phyloP scores from a whole-genome alignment of 2,113 vertebrate genomes.

The Oreochromis tanganicae region DNA sequence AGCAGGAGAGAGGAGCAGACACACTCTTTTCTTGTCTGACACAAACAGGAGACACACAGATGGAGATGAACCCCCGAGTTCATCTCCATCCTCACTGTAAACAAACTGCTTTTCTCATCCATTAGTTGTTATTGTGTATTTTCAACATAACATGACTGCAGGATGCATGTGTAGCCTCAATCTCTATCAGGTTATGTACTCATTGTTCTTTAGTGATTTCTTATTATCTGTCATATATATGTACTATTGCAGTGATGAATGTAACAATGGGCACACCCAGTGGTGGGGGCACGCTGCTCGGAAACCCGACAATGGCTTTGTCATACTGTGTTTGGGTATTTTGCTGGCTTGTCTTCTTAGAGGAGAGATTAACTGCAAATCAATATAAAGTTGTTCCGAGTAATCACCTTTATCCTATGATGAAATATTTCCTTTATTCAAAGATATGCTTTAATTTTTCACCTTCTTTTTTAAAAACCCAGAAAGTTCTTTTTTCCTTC shows the following conservation, averaged over 20 bases:
- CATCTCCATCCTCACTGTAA: not conserved
- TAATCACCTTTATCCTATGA: not conserved
- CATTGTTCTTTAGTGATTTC: not conserved
- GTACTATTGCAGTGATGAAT: not conserved
- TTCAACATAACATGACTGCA: not conserved
- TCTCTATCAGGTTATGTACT: not conserved
- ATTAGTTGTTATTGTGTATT: not conserved
- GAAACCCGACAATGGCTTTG: not conserved
- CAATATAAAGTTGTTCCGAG: not conserved
- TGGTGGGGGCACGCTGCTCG: not conserved
- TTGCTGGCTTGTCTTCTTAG: not conserved
- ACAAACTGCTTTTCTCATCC: not conserved
- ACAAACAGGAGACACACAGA: constrained; percentile 42
- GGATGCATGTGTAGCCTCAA: not conserved
- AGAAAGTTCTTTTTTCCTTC: not conserved
- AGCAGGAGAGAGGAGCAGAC: constrained; percentile 49
- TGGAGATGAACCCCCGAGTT: constrained; percentile 7
- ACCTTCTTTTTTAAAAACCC: not conserved
- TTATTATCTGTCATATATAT: not conserved
- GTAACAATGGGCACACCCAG: not conserved
- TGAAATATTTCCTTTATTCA: not conserved
- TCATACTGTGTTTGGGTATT: not conserved
- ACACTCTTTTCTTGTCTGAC: constrained; percentile 39
- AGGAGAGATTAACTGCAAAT: not conserved
- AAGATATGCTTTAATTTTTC: not conserved